Evolutionary conservation across 1,140 invertebrate species (phyloP).

Genomic region (Matsumurasca onukii): DNA sequence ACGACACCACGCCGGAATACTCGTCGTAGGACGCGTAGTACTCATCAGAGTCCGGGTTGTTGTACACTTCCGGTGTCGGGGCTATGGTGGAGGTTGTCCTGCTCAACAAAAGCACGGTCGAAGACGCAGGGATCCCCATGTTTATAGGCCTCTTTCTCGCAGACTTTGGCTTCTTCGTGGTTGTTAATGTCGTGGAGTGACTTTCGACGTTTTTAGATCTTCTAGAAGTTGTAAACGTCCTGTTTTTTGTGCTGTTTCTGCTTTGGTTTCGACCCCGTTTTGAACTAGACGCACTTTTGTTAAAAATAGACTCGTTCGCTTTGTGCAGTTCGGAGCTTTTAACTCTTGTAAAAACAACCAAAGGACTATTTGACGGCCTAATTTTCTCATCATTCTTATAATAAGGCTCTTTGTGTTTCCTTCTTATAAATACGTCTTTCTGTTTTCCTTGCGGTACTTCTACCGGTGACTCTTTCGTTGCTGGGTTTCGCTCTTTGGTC

Average conservation of each 20-base stretch:
- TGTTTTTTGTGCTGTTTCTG: neutral
- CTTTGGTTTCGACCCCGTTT: too few relatives aligned
- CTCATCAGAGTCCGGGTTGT: conserved; percentile 9
- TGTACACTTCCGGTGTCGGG: neutral
- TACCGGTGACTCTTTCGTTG: too few relatives aligned
- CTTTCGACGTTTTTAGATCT: neutral
- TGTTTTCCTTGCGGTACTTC: too few relatives aligned
- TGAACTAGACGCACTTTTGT: neutral
- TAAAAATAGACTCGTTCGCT: neutral
- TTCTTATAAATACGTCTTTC: conserved; percentile 4
- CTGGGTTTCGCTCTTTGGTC: too few relatives aligned
- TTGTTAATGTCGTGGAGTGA: neutral
- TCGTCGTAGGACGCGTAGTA: conserved; percentile 26
- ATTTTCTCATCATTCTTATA: neutral
- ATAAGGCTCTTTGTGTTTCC: conserved; percentile 16
- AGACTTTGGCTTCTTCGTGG: neutral
- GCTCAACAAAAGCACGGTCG: neutral
- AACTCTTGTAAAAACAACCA: neutral
- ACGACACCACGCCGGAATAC: conserved; percentile 7
- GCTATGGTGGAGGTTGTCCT: neutral
- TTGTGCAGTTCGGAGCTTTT: neutral
- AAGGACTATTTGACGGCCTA: neutral
- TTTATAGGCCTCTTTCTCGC: neutral
- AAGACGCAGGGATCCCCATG: conserved; percentile 12
- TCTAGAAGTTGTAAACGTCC: neutral